Conservation (phyloP, 2,797 vertebrate species). For the Pseudochaenichthys georgianus region DNA sequence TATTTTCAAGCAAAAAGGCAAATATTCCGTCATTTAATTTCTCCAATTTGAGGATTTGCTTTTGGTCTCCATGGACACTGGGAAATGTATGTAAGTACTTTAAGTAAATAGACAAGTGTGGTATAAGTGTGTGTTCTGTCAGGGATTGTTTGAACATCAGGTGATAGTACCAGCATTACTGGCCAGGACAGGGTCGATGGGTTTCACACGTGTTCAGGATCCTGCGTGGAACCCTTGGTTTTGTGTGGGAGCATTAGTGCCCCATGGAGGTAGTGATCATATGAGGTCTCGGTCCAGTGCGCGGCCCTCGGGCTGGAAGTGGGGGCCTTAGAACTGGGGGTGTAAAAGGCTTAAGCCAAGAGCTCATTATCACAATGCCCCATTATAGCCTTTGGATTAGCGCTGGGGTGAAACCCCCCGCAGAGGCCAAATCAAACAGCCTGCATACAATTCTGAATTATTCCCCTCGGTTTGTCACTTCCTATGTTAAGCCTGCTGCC, state of each 20-base stretch:
- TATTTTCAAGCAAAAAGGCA: too few species aligned
- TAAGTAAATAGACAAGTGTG: background rate
- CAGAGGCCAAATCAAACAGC: slow-evolving; percentile 55
- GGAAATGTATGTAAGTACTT: background rate
- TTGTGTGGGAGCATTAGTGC: slow-evolving; percentile 18
- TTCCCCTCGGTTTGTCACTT: slow-evolving; percentile 1
- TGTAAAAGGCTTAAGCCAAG: slow-evolving; percentile 46
- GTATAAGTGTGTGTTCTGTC: background rate
- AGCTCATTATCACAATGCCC: slow-evolving; percentile 68
- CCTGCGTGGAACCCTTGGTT: background rate
- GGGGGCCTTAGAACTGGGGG: slow-evolving; percentile 42
- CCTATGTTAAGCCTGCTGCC: background rate
- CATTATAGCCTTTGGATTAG: slow-evolving; percentile 62
- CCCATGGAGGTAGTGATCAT: slow-evolving; percentile 6
- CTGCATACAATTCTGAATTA: slow-evolving; percentile 36
- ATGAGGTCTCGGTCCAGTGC: slow-evolving; percentile 3
- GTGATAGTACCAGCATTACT: background rate
- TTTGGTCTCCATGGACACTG: background rate
- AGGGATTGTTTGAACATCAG: background rate
- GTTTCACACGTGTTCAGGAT: slow-evolving; percentile 4
- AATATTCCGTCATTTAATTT: too few species aligned
- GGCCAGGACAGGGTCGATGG: background rate
- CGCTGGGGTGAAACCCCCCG: slow-evolving; percentile 60
- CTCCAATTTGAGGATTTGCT: too few species aligned
- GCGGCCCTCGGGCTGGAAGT: slow-evolving; percentile 1